Evolutionary conservation across 2,797 vertebrate genomes (phyloP), one percentile per base, ranked within the genome.

Genomic region (Erithacus rubecula): DNA sequence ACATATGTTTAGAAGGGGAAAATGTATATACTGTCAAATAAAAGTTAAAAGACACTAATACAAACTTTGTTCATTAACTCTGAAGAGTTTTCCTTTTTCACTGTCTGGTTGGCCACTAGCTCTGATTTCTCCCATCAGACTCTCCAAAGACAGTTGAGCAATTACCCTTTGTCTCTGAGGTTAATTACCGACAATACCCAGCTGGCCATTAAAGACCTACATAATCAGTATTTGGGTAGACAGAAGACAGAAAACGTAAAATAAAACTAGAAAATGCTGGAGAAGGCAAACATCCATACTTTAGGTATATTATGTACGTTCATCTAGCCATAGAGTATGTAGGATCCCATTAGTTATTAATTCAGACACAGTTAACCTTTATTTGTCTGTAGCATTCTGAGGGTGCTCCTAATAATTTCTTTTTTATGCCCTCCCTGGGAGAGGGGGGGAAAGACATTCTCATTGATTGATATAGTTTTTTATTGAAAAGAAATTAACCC

Each of bases 121-220:
- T 80, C 62, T 81, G 36, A 68, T 18, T 83, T 94, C 16, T 67
- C 69, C 36, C 68, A 68, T 71, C 46, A 95, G 51, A 78, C 30
- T 65, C 26, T 78, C 39, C 18, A 81, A 88, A 94, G 76, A 91
- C 87, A 91, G 47, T 3, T 78, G 91, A 95, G 51, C 93, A 95
- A 95, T 96, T 96, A 96, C 43, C 93, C 87, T 94, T 89, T 75
- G 53, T 71, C 79, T 83, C 64, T 81, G 58, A 90, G 87, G 95
- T 62, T 96, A 96, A 95, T 96, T 95, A 65, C 39, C 62, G 90
- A 47, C 53, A 91, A 94, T 92, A 83, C 82, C 51, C 72, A 91
- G 10, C 46, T 89, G 91, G 74, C 68, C 68, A n/a, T 39, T 92
- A 60, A 62, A 77, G 65, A 59, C 56, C 68, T 75, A 58, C 19